A percentile compares a stretch with the other conserved stretches of the same genome.
These are phyloP conservation scores for Apomyelois bistriatella DNA, from an alignment of 2,888 invertebrate genomes.

Conservation along the genomic window DNA sequence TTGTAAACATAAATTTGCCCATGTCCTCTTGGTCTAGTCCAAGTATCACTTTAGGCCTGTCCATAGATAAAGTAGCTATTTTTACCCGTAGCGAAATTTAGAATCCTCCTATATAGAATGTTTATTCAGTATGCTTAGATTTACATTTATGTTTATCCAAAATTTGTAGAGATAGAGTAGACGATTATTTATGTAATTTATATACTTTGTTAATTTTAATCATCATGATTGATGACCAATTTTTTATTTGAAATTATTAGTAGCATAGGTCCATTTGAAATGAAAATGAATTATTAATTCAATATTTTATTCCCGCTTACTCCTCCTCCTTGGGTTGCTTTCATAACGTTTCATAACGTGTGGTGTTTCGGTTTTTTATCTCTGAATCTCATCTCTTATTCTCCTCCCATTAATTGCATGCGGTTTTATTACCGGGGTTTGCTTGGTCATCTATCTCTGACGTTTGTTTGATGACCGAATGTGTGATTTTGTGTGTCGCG, in stretches of 20 bases:
- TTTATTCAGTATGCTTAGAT: too few species aligned
- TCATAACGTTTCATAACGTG: slow-evolving; percentile 55
- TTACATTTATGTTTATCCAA: too few species aligned
- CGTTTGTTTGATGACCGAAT: slow-evolving; percentile 25
- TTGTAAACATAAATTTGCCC: background rate
- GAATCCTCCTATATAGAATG: background rate
- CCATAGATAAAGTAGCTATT: background rate
- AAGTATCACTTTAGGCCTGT: background rate
- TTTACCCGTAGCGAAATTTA: background rate
- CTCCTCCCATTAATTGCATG: slow-evolving; percentile 57
- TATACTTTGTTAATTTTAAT: too few species aligned
- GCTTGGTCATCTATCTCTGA: slow-evolving; percentile 24
- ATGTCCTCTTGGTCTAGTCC: slow-evolving; percentile 1
- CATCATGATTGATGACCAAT: too few species aligned
- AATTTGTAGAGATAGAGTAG: too few species aligned
- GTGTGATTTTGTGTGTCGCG: slow-evolving; percentile 5
- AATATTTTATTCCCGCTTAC: slow-evolving; percentile 44
- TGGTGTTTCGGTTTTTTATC: slow-evolving; percentile 57
- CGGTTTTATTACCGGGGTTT: slow-evolving; percentile 41
- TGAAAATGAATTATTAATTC: slow-evolving; percentile 32
- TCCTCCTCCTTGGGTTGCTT: slow-evolving; percentile 57
- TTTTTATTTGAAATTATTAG: too few species aligned
- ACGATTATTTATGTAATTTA: too few species aligned
- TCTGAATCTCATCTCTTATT: slow-evolving; percentile 43
- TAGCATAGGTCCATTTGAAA: background rate